phyloP scores from a whole-genome alignment of 2,113 vertebrate genomes.

The Rhea pennata region DNA sequence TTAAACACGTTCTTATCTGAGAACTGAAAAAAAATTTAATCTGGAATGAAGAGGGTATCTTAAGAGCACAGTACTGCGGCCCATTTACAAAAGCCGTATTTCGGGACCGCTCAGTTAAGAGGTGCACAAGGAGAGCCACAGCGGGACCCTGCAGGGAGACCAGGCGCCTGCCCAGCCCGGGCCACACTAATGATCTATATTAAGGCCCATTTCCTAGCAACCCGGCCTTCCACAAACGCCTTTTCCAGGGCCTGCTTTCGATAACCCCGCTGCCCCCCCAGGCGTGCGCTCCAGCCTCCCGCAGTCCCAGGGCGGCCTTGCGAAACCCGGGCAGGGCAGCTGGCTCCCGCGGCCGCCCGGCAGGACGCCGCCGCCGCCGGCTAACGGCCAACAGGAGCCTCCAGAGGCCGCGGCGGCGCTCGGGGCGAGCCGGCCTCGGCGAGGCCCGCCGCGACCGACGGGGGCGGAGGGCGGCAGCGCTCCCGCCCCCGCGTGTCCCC shows the following conservation, averaged over 20 bases:
- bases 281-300: not conserved
- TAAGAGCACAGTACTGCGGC: not conserved
- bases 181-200: accelerated
- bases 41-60: not conserved
- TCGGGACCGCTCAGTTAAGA: not conserved
- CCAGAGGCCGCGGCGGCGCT: not conserved
- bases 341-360: not conserved
- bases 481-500: too few relatives aligned
- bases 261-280: not conserved
- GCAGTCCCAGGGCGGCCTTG: not conserved
- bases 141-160: too few relatives aligned
- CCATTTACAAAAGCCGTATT: not conserved
- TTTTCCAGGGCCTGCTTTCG: not conserved
- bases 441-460: too few relatives aligned
- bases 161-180: not conserved
- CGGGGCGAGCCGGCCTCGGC: not conserved
- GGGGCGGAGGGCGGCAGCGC: too few relatives aligned
- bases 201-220: not conserved
- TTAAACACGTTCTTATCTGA: accelerated
- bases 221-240: not conserved
- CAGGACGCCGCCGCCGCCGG: not conserved
- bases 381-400: not conserved
- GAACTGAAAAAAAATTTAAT: not conserved
- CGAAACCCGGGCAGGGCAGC: not conserved
- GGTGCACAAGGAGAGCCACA: accelerated